Conservation (phyloP, 2,113 vertebrate species). For the Rhagologus leucostigma region DNA sequence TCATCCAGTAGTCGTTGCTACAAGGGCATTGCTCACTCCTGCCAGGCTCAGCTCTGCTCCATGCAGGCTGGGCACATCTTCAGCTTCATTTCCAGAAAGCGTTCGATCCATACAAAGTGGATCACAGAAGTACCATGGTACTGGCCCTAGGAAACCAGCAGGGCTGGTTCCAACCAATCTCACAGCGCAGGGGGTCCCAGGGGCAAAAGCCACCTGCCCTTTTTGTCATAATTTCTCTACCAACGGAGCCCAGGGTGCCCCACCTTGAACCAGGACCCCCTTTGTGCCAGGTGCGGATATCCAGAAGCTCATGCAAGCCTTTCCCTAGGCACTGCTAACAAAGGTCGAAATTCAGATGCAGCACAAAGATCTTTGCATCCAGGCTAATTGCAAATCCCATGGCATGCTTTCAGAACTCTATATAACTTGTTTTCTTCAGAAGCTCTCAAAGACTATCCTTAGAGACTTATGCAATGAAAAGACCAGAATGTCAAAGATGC, state of each 20-base stretch:
- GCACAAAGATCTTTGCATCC: neutral
- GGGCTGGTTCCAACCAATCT: neutral
- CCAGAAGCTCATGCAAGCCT: neutral
- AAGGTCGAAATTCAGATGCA: neutral
- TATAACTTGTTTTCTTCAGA: neutral
- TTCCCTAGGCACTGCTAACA: neutral
- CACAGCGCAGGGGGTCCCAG: neutral
- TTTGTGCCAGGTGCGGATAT: neutral
- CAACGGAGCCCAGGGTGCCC: neutral
- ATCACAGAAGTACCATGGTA: rapidly evolving
- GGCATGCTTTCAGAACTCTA: neutral
- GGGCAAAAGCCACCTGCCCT: neutral
- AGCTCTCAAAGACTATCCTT: neutral
- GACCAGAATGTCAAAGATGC: neutral
- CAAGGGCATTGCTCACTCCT: neutral
- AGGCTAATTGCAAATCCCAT: neutral
- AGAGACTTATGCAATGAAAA: neutral
- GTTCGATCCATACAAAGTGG: rapidly evolving
- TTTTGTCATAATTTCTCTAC: neutral
- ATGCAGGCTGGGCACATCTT: neutral
- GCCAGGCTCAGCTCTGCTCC: neutral
- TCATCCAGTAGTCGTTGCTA: rapidly evolving
- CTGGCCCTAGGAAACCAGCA: neutral
- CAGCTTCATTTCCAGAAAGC: neutral
- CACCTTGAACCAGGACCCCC: neutral